These are phyloP conservation scores for Bathynomus jamesi DNA, from an alignment of 1,140 invertebrate genomes.

Conservation along the genomic window DNA sequence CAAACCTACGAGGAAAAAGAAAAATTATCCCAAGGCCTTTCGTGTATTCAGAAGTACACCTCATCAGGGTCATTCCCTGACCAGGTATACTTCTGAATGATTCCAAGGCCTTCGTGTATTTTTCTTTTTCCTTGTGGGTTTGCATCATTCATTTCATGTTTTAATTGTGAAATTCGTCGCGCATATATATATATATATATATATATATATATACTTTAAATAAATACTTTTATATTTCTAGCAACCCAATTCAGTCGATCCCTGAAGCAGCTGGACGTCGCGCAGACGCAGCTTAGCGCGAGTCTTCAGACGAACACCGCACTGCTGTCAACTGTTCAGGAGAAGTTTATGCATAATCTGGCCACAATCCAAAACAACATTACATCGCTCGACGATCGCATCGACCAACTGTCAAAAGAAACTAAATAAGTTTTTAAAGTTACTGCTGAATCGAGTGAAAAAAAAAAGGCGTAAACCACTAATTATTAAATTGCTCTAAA, in stretches of 20 bases:
- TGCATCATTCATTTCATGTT: not conserved
- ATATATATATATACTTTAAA: not conserved
- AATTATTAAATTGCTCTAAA: no score
- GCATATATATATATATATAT: no score
- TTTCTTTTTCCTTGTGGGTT: no score
- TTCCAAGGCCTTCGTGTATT: no score
- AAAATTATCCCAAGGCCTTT: no score
- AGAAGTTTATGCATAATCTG: conserved; percentile 65
- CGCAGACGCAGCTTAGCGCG: conserved; percentile 64
- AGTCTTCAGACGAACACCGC: conserved; percentile 67
- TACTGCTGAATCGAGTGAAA: no score
- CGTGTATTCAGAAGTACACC: no score
- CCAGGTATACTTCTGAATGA: no score
- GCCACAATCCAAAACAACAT: conserved; percentile 64
- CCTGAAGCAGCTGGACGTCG: conserved; percentile 67
- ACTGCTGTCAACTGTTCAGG: conserved; percentile 67
- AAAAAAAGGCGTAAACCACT: no score
- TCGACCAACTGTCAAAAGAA: conserved; percentile 48
- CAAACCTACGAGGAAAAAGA: no score
- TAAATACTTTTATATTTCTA: conserved; percentile 47
- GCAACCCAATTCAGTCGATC: conserved; percentile 78
- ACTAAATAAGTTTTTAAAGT: conserved; percentile 6
- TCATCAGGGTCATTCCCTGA: no score
- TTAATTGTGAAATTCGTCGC: no score
- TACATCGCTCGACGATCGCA: conserved; percentile 61